A percentile compares a stretch with the other conserved stretches of the same genome.
Conservation (phyloP, 1,140 invertebrate genomes). For the Dryas iulia region DNA sequence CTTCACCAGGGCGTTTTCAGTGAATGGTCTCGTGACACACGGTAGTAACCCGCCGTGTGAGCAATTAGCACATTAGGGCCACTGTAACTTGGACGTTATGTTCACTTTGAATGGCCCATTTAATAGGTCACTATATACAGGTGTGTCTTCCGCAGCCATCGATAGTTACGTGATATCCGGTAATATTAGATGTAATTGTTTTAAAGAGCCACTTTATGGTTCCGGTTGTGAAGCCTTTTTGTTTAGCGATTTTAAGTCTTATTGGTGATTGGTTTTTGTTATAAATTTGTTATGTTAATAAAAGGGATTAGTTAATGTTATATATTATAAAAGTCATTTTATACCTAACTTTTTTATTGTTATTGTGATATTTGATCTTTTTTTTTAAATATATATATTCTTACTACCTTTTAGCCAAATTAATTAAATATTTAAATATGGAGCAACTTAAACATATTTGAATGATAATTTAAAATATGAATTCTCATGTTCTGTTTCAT, state of each 20-base stretch:
- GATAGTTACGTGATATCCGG: constrained; percentile 14
- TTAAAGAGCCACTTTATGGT: not conserved
- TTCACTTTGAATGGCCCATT: constrained; percentile 1
- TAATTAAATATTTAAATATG: no score
- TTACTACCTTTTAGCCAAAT: no score
- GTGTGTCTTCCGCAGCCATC: constrained; percentile 1
- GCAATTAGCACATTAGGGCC: constrained; percentile 2
- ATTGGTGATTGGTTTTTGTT: not conserved
- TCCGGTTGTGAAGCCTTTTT: not conserved
- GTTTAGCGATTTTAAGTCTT: not conserved
- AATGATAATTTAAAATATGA: no score
- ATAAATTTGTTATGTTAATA: not conserved
- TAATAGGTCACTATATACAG: not conserved
- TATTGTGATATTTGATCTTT: no score
- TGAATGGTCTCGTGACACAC: not conserved
- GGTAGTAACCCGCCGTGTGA: not conserved
- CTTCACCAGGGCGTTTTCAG: not conserved
- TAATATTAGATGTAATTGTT: constrained; percentile 16
- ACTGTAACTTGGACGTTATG: not conserved
- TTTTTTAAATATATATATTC: no score
- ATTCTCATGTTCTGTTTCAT: no score
- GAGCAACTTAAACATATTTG: no score
- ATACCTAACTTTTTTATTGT: not conserved
- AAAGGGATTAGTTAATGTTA: no score
- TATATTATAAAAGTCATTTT: not conserved